Conservation (phyloP, 2,797 vertebrate species). For the Stomatorhinus walkeri region DNA sequence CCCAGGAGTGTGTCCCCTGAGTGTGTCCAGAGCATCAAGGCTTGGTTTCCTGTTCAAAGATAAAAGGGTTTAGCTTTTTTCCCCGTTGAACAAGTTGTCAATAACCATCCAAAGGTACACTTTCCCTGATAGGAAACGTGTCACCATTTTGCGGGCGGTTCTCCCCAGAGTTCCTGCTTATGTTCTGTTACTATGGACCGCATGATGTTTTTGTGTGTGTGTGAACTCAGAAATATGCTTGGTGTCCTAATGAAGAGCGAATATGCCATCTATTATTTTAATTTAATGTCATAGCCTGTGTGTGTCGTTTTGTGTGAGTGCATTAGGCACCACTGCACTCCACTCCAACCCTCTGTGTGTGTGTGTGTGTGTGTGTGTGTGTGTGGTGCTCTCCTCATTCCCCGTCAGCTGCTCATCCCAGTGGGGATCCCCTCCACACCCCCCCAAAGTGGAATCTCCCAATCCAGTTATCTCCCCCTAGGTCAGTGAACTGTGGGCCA, state of each 20-base stretch:
- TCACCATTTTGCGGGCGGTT: background rate
- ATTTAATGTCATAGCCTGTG: background rate
- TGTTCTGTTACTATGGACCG: background rate
- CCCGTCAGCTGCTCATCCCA: background rate
- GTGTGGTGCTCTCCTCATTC: background rate
- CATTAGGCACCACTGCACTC: background rate
- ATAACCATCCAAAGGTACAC: background rate
- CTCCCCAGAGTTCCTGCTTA: background rate
- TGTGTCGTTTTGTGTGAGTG: background rate
- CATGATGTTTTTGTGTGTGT: background rate
- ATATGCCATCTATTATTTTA: background rate
- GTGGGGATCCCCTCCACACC: background rate
- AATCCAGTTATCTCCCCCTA: slow-evolving; percentile 7
- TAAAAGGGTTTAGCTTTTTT: background rate
- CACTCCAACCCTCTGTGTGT: background rate
- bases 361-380: background rate
- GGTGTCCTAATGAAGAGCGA: too few relatives aligned
- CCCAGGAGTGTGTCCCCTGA: too few relatives aligned
- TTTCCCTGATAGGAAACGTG: background rate
- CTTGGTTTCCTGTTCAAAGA: background rate
- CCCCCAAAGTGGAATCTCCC: background rate
- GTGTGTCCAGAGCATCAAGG: background rate
- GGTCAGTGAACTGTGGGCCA: background rate
- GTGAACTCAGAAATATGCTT: background rate
- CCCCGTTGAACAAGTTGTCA: background rate